Evolutionary conservation across 2,113 vertebrate genomes (phyloP), one percentile per base, ranked within the genome.

Genomic region (Astatotilapia flaviijosephi): DNA sequence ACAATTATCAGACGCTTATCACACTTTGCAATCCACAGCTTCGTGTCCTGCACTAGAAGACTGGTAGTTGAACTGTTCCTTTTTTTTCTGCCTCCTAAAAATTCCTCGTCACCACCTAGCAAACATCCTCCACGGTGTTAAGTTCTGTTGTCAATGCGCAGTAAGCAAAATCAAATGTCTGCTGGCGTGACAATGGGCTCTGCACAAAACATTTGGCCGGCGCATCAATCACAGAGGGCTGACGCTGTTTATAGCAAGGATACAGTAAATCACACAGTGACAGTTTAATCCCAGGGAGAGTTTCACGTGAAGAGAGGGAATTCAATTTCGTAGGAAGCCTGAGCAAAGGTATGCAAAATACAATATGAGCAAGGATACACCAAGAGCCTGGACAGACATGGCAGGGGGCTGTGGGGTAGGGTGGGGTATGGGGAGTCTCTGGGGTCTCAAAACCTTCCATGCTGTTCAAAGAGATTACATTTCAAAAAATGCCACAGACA

Each of bases 401-500:
- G 79, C 13, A 31, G 26, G 9, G 21, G 19, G 42, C 23, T 47
- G 42, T 10, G 70, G 15, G 26, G 62, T 7, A 45, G 6, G 60
- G 33, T 51, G 79, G 42, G 55, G 91, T 91, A 89, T 23, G 68
- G 17, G 26, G 73, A 77, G 91, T 89, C 90, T 92, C 92, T 89
- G 82, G 91, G 87, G 94, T 94, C 89, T 88, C 88, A 90, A 51
- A 91, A 93, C 94, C 91, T 95, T 94, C 95, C 94, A 94, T 92
- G 94, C 95, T 95, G 93, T 92, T 95, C 90, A 62, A 86, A 88
- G 90, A 93, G 93, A 95, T 94, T 95, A 93, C 90, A 91, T 95
- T 95, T 94, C 91, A 93, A 49, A 88, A 96, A 96, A 95, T 92
- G 94, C 93, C 93, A 93, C 93, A 92, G 94, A 95, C 96, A 91